Conservation (phyloP, 2,797 vertebrate genomes). For the Urocyon cinereoargenteus region DNA sequence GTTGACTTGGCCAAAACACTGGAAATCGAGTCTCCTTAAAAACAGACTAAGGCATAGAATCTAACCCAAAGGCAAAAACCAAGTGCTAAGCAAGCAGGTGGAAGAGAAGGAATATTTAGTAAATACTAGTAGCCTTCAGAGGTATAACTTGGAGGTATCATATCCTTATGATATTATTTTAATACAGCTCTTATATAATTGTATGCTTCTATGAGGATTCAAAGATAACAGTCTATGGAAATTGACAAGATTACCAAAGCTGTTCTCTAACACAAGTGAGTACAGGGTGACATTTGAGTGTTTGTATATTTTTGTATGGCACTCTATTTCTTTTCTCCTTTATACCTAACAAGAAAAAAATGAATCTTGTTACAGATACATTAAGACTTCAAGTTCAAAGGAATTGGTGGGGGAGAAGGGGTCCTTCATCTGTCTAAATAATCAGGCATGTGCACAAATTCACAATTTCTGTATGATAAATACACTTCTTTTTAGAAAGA, state of each 20-base stretch:
- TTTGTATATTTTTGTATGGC: neutral
- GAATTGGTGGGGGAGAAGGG: neutral
- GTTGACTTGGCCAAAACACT: neutral
- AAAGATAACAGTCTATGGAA: neutral
- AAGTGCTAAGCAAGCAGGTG: neutral
- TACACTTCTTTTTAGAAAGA: neutral
- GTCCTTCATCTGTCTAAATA: neutral
- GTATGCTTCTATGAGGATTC: neutral
- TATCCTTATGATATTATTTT: neutral
- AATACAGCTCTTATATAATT: neutral
- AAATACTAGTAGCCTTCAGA: neutral
- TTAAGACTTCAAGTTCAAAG: slow-evolving; percentile 18
- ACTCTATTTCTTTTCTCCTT: neutral
- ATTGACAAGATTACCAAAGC: neutral
- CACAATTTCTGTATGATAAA: neutral
- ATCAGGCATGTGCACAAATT: neutral
- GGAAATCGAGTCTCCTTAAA: neutral
- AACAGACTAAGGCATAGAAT: neutral
- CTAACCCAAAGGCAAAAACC: neutral
- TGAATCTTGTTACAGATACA: neutral
- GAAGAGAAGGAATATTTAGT: neutral
- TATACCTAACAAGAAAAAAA: neutral
- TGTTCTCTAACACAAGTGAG: neutral
- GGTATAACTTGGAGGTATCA: neutral
- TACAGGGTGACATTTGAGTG: neutral